phyloP scores from a whole-genome alignment of 2,113 vertebrate species.

The Rhipidura dahli region DNA sequence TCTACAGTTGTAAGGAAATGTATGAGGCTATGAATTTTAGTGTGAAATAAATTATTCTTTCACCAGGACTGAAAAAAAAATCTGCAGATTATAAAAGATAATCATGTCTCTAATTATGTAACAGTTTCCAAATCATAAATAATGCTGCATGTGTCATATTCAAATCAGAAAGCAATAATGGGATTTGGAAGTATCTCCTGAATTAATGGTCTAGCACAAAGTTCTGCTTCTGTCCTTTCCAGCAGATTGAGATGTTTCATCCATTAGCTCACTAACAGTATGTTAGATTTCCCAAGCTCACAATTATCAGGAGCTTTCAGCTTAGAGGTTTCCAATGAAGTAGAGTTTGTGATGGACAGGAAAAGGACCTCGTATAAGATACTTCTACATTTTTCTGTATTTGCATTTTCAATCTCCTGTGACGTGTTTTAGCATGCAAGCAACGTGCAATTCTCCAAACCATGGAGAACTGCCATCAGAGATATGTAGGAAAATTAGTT shows the following conservation, averaged over 20 bases:
- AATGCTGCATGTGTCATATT: neutral
- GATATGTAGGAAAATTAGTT: neutral
- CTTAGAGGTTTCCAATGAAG: neutral
- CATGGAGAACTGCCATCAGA: neutral
- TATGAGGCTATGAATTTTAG: constrained; percentile 31
- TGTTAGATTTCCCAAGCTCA: neutral
- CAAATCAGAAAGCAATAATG: neutral
- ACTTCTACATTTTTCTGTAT: neutral
- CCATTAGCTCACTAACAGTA: neutral
- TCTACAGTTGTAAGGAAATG: neutral
- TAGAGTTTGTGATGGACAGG: neutral
- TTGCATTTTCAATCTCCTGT: neutral
- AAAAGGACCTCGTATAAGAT: neutral
- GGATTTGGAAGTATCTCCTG: neutral
- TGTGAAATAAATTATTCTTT: constrained; percentile 13
- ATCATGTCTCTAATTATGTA: constrained; percentile 3
- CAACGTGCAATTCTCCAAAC: neutral
- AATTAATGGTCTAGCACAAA: neutral
- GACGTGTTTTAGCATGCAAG: neutral
- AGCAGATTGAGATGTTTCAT: neutral
- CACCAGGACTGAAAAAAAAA: neutral
- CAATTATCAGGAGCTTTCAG: neutral
- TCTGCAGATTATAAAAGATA: neutral
- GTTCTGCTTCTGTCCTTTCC: neutral
- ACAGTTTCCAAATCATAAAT: constrained; percentile 36